phyloP scores from a whole-genome alignment of 2,113 vertebrate species.

The Tachysurus vachellii region DNA sequence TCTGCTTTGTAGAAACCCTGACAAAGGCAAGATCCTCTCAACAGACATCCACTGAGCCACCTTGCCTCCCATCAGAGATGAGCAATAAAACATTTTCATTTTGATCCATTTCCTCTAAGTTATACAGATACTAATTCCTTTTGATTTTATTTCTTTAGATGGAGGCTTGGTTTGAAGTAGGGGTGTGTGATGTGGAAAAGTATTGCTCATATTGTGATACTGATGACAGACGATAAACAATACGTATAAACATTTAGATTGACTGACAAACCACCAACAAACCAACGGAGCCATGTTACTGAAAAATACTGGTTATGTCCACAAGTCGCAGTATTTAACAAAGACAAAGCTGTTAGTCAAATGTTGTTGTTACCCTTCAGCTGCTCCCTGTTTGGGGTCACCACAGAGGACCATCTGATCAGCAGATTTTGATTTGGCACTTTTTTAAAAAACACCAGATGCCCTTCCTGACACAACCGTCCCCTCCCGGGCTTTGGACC shows the following conservation, averaged over 20 bases:
- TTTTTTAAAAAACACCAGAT: too few species aligned
- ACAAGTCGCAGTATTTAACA: not conserved
- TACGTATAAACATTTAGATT: not conserved
- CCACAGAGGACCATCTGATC: too few species aligned
- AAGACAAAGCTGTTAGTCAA: not conserved
- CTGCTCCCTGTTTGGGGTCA: too few species aligned
- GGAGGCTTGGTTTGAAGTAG: not conserved
- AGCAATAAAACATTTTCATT: not conserved
- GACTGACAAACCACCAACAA: not conserved
- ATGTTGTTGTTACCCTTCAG: too few species aligned
- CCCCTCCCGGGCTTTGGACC: too few species aligned
- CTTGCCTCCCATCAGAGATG: not conserved
- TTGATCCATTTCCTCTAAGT: not conserved
- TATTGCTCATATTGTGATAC: not conserved
- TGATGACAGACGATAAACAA: not conserved
- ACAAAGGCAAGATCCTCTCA: constrained; percentile 6
- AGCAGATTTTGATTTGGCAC: too few species aligned
- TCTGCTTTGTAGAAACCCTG: not conserved
- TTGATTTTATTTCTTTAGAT: not conserved
- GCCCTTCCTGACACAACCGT: too few species aligned
- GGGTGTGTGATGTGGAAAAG: too few species aligned
- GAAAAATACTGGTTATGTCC: not conserved
- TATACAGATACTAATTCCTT: not conserved
- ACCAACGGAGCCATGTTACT: not conserved
- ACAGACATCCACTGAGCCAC: not conserved